Conservation (phyloP, 64 coral and sea anemone genomes). For the Stichodactyla mertensii region DNA sequence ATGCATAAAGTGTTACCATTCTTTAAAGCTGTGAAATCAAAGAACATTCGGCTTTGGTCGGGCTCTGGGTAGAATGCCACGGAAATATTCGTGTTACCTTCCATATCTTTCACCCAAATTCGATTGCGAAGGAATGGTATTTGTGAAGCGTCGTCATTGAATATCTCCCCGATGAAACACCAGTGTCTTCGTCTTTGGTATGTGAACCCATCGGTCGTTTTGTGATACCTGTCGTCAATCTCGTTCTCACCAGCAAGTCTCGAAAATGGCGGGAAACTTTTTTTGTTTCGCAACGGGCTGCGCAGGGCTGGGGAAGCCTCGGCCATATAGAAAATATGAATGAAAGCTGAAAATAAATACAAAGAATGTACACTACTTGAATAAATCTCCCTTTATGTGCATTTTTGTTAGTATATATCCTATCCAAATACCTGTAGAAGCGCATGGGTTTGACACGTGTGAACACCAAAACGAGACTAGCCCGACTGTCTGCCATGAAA, state of each 20-base stretch:
- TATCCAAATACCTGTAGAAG: too few relatives aligned
- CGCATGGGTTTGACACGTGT: too few relatives aligned
- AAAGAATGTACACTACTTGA: not conserved
- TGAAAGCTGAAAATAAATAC: not conserved
- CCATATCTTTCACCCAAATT: not conserved
- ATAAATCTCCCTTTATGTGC: too few relatives aligned
- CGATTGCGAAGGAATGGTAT: not conserved
- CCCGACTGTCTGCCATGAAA: too few relatives aligned
- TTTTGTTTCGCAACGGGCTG: not conserved
- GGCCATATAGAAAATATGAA: not conserved
- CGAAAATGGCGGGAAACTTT: conserved; percentile 10
- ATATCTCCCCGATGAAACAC: conserved; percentile 15
- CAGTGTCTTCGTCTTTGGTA: not conserved
- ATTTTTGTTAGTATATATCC: too few relatives aligned
- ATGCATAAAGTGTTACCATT: conserved; percentile 7
- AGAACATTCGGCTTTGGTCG: not conserved
- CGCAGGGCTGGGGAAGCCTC: not conserved
- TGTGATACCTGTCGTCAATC: not conserved
- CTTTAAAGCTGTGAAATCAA: not conserved
- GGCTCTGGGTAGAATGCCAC: not conserved
- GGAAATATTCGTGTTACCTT: not conserved
- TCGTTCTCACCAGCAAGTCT: not conserved
- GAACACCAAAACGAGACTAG: too few relatives aligned
- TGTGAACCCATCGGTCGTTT: not conserved
- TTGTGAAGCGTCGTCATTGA: conserved; percentile 1